Evolutionary conservation across 2,797 vertebrate genomes (phyloP), one percentile per base, ranked within the genome.

Genomic region (Sebastes umbrosus): DNA sequence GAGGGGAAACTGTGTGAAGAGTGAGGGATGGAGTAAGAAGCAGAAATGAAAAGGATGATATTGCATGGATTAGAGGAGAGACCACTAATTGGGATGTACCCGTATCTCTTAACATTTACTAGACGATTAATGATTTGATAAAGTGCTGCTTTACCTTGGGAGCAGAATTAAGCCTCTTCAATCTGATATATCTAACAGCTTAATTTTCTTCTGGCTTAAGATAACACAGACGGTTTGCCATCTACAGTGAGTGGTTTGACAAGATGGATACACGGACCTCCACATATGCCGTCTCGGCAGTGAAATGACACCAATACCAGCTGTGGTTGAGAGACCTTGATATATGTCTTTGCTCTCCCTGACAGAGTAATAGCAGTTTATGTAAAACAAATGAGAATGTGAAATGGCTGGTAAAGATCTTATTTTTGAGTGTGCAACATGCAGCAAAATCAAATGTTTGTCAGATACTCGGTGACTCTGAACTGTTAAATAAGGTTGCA

Each of bases 101-200:
- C 65, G 77, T 57, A 52, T 50, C 46, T 20, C 46, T 50, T 50
- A 50, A 50, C 59, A 76, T 50, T 50, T 69, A 85, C 83, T 66
- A 63, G 64, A 72, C 12, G 36, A 85, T 87, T 83, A 85, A 87
- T 79, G 73, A 82, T 72, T 85, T 75, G 77, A 89, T 88, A 75
- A 82, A 73, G 52, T 50, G 50, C 66, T 27, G 20, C 65, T 84
- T 85, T 84, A 76, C 63, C 71, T 74, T 9, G 12, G 73, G 62
- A 81, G 72, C 25, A 75, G 73, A 81, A 80, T 75, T 39, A 74
- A 22, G 69, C 20, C 46, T 50, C 16, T 50, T 20, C 46, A 50
- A 8, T 50, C 46, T 82, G 86, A 89, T 82, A 73, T 31, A 72
- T 34, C 60, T 25, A 79, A 87, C 64, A 80, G 64, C 27, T 11